These are phyloP conservation scores for Potorous gilbertii DNA, from an alignment of 2,797 vertebrate genomes.

Conservation along the genomic window DNA sequence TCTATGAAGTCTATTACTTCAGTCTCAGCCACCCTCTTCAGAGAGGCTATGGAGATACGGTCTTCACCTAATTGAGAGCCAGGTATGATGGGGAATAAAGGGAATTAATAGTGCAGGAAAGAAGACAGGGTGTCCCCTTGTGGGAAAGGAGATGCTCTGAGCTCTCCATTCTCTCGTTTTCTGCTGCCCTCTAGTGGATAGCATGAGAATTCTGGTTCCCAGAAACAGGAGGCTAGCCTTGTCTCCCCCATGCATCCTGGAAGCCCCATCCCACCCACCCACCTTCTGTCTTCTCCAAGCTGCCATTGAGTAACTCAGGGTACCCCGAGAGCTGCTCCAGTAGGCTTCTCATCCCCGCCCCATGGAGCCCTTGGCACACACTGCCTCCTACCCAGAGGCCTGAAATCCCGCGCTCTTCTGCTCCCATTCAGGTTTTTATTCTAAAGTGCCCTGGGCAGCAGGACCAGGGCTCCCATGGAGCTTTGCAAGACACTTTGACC, in stretches of 20 bases:
- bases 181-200: slow-evolving; percentile 50
- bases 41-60: neutral
- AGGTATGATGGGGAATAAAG: neutral
- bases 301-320: neutral
- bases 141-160: no score
- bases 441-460: neutral
- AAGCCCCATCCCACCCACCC: neutral
- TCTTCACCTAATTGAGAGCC: neutral
- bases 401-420: neutral
- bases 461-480: neutral
- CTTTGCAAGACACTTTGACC: neutral
- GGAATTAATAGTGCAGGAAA: neutral
- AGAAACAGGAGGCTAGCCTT: neutral
- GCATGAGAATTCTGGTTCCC: neutral
- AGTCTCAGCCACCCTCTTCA: neutral
- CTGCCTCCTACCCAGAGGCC: neutral
- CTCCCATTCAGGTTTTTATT: neutral
- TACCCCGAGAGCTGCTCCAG: neutral
- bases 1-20: neutral
- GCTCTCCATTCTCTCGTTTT: neutral
- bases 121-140: neutral
- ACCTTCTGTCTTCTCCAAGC: neutral
- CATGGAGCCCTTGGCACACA: neutral
- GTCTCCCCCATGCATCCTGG: neutral
- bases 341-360: neutral